Evolutionary conservation across 1,140 invertebrate genomes (phyloP).

Genomic region (Drosophila subobscura): DNA sequence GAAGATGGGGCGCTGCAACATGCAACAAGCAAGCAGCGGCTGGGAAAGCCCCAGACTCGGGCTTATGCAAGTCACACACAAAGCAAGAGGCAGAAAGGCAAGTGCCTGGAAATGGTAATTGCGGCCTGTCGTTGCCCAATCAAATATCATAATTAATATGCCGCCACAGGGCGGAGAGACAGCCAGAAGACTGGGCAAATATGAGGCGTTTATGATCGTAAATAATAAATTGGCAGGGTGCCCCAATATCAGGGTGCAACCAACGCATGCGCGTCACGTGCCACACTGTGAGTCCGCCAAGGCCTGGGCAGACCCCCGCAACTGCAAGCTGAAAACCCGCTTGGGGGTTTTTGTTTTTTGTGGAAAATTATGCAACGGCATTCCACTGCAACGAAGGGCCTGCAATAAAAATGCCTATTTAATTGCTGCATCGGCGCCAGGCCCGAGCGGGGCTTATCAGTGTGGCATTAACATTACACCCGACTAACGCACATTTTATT

Average conservation of each 20-base stretch:
- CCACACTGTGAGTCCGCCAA: slow-evolving; percentile 15
- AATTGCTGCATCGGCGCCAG: slow-evolving; percentile 68
- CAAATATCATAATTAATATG: slow-evolving; percentile 72
- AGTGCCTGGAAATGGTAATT: slow-evolving; percentile 53
- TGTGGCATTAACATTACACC: slow-evolving; percentile 45
- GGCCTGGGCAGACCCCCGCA: slow-evolving; percentile 5
- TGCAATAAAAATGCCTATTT: slow-evolving; percentile 71
- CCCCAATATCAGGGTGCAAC: slow-evolving; percentile 47
- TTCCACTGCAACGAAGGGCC: slow-evolving; percentile 58
- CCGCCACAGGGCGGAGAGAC: slow-evolving; percentile 16
- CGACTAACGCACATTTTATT: slow-evolving; percentile 67
- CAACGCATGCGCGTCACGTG: slow-evolving; percentile 73
- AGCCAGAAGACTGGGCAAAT: slow-evolving; percentile 19
- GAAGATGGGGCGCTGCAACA: slow-evolving; percentile 57
- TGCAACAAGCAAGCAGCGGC: slow-evolving; percentile 14
- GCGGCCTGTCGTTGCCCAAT: slow-evolving; percentile 35
- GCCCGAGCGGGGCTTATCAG: slow-evolving; percentile 54
- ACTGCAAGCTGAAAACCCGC: slow-evolving; percentile 11
- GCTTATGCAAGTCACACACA: slow-evolving; percentile 45
- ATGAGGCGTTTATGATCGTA: slow-evolving; percentile 40
- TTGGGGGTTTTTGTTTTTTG: slow-evolving; percentile 42
- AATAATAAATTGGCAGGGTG: slow-evolving; percentile 52
- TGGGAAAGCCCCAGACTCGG: slow-evolving; percentile 42
- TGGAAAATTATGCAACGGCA: slow-evolving; percentile 68
- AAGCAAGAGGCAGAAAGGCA: slow-evolving; percentile 11